phyloP scores from a whole-genome alignment of 2,888 invertebrate genomes.

The Phragmatobia fuliginosa region DNA sequence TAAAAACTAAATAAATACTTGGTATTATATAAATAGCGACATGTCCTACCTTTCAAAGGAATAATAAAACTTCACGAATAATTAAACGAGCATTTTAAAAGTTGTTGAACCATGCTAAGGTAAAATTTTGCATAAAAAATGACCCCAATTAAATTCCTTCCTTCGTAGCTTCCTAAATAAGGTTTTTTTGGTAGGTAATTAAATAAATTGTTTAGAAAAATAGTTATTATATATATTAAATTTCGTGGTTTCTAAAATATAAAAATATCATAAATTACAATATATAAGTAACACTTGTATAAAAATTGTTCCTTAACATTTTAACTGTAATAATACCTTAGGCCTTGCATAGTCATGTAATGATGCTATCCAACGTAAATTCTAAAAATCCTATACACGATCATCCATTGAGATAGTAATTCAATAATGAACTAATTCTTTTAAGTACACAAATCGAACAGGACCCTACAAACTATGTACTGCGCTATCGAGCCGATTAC shows the following conservation, averaged over 20 bases:
- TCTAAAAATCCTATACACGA: background rate
- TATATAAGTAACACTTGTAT: background rate
- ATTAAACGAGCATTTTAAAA: background rate
- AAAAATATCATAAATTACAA: too few relatives aligned
- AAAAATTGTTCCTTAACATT: background rate
- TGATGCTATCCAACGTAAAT: background rate
- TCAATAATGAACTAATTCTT: background rate
- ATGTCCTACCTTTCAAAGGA: too few relatives aligned
- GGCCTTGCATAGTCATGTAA: background rate
- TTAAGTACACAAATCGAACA: background rate
- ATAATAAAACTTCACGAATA: background rate
- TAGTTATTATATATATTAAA: background rate
- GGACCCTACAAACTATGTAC: background rate
- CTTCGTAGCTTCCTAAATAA: background rate
- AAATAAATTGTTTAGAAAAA: background rate
- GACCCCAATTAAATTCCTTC: background rate
- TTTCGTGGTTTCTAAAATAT: too few relatives aligned
- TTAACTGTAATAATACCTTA: background rate
- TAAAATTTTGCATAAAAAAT: background rate
- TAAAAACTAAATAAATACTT: too few relatives aligned
- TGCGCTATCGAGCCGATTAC: conserved; percentile 12
- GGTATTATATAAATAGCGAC: too few relatives aligned
- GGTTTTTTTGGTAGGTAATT: too few relatives aligned
- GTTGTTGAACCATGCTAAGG: background rate
- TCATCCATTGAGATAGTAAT: background rate